Evolutionary conservation across 2,797 vertebrate genomes (phyloP).

Genomic region (Streptopelia turtur): DNA sequence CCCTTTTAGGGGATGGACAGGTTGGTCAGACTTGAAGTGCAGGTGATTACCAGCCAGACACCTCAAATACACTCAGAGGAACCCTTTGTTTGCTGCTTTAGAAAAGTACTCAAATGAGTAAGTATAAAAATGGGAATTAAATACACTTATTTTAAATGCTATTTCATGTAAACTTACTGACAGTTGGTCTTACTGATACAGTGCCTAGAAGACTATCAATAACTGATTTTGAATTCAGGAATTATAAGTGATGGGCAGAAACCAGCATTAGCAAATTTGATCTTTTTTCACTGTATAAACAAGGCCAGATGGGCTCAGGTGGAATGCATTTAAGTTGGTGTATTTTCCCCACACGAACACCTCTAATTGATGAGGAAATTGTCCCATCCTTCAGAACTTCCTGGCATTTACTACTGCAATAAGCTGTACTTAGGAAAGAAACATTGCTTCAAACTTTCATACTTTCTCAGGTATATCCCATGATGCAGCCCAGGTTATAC

Average conservation of each 20-base stretch:
- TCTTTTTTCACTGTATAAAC: not conserved
- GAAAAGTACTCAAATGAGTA: not conserved
- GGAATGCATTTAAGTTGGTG: not conserved
- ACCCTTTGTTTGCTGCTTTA: not conserved
- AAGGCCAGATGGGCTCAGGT: constrained; percentile 7
- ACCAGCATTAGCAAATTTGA: not conserved
- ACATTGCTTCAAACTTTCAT: constrained; percentile 4
- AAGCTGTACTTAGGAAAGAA: constrained; percentile 12
- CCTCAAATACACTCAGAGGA: not conserved
- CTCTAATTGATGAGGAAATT: constrained; percentile 39
- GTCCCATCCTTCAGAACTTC: constrained; percentile 18
- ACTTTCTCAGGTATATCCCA: not conserved
- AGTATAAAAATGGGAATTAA: not conserved
- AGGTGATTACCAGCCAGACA: not conserved
- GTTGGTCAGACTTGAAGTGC: not conserved
- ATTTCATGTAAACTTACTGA: not conserved
- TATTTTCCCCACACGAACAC: not conserved
- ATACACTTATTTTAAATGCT: not conserved
- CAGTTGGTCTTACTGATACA: not conserved
- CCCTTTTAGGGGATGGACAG: not conserved
- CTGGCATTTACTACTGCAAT: constrained; percentile 21
- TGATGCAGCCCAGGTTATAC: not conserved
- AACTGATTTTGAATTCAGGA: not conserved
- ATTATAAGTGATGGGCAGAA: not conserved
- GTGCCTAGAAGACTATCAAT: not conserved